A percentile compares a stretch with the other conserved stretches of the same genome.
These are phyloP conservation scores for Actinernus sp. DNA, from an alignment of 92 coral and sea anemone species.

Conservation along the genomic window DNA sequence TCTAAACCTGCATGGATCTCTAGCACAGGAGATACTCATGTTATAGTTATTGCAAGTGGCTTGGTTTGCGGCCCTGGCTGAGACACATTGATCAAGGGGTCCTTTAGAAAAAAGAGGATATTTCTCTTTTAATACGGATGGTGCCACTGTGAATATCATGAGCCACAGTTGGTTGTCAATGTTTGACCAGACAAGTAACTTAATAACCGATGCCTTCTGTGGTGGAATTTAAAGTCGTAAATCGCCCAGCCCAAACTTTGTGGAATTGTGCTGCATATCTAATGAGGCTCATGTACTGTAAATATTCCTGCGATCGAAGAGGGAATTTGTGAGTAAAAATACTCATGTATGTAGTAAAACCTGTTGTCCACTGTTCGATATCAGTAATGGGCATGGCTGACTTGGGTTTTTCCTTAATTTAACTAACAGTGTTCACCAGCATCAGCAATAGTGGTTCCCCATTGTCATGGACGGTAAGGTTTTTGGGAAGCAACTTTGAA, in stretches of 20 bases:
- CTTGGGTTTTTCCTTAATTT: neutral
- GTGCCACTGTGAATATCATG: neutral
- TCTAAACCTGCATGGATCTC: constrained; percentile 8
- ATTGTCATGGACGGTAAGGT: neutral
- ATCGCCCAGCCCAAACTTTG: neutral
- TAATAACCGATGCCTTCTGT: neutral
- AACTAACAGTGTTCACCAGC: neutral
- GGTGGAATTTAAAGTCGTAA: neutral
- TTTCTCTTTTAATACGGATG: neutral
- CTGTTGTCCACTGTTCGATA: constrained; percentile 2
- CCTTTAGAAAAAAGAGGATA: no score
- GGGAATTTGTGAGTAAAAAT: neutral
- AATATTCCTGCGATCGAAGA: neutral
- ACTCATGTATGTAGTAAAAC: neutral
- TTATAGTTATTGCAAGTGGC: constrained; percentile 8
- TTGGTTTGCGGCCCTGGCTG: constrained; percentile 18
- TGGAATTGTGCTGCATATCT: neutral
- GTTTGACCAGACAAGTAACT: neutral
- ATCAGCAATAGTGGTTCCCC: neutral
- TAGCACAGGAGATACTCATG: neutral
- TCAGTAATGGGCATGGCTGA: neutral
- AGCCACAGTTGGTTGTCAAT: neutral
- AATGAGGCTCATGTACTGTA: neutral
- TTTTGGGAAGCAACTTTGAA: neutral
- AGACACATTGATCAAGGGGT: no score